These are phyloP conservation scores for Germaria angustata DNA, from an alignment of 2,888 invertebrate species.

Conservation along the genomic window DNA sequence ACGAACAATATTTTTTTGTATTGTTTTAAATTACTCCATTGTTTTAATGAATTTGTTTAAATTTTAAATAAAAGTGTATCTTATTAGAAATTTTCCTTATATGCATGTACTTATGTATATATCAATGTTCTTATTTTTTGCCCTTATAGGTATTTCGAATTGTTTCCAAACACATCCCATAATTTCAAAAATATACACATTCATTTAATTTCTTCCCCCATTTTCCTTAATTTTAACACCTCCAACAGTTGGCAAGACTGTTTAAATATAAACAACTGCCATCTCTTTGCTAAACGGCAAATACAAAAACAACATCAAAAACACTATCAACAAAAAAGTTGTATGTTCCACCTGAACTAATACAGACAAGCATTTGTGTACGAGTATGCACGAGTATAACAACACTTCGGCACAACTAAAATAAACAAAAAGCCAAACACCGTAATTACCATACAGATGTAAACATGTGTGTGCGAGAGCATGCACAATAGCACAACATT, in stretches of 20 bases:
- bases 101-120: too few species aligned
- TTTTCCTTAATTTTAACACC: too few species aligned
- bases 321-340: slow-evolving; percentile 26
- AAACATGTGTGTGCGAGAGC: slow-evolving; percentile 2
- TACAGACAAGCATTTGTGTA: neutral
- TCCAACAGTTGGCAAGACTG: neutral
- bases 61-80: too few species aligned
- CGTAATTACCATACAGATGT: slow-evolving; percentile 5
- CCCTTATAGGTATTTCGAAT: too few species aligned
- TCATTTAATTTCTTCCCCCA: too few species aligned
- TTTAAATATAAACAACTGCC: slow-evolving; percentile 39
- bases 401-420: neutral
- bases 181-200: too few species aligned
- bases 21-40: too few species aligned
- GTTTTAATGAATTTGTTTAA: too few species aligned
- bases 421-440: slow-evolving; percentile 25
- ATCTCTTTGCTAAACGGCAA: slow-evolving; percentile 23
- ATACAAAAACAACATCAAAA: slow-evolving; percentile 15
- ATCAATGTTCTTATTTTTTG: too few species aligned
- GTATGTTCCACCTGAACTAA: slow-evolving; percentile 69
- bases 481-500: neutral
- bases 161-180: too few species aligned
- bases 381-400: neutral
- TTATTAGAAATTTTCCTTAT: too few species aligned
- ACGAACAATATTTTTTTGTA: too few species aligned